Evolutionary conservation across 2,797 vertebrate genomes (phyloP).

Genomic region (Girardinus metallicus): DNA sequence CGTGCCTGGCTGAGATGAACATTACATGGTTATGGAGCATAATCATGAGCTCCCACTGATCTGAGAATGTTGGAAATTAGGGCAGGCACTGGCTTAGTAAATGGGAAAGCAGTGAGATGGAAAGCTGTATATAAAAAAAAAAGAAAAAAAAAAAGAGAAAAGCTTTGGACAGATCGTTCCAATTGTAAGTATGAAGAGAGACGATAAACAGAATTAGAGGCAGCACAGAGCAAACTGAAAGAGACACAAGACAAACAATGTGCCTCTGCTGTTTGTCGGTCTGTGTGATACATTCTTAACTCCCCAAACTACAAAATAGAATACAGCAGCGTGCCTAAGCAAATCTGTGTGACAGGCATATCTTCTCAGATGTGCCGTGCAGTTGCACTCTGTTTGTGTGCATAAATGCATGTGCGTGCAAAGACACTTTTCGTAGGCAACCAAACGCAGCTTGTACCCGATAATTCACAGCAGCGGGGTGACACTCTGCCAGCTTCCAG

Average conservation of each 20-base stretch:
- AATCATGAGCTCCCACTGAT: conserved; percentile 63
- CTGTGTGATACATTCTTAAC: conserved; percentile 34
- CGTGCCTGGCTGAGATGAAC: conserved; percentile 58
- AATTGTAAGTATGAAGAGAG: conserved; percentile 36
- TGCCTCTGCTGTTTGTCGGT: conserved; percentile 21
- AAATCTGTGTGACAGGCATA: conserved; percentile 66
- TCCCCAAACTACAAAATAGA: conserved; percentile 42
- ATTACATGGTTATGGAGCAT: conserved; percentile 61
- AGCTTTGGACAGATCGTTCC: conserved; percentile 33
- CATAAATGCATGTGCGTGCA: conserved; percentile 4
- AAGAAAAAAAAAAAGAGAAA: conserved; percentile 17
- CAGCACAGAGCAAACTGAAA: conserved; percentile 46
- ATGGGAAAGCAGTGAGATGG: conserved; percentile 55
- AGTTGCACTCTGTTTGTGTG: conserved; percentile 12
- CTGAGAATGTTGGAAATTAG: conserved; percentile 54
- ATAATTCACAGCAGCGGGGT: conserved; percentile 41
- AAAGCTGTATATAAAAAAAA: conserved; percentile 44
- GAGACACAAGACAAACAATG: conserved; percentile 56
- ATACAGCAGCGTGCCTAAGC: conserved; percentile 61
- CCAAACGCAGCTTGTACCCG: conserved; percentile 37
- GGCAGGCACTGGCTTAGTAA: conserved; percentile 55
- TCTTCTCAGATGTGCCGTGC: conserved; percentile 47
- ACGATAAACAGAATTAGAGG: conserved; percentile 59
- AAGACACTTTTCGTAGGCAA: conserved; percentile 38
- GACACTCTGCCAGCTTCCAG: conserved; percentile 15